A percentile compares a stretch with the other conserved stretches of the same genome.
Conservation (phyloP, 2,888 invertebrate genomes). For the Plebejus anna region DNA sequence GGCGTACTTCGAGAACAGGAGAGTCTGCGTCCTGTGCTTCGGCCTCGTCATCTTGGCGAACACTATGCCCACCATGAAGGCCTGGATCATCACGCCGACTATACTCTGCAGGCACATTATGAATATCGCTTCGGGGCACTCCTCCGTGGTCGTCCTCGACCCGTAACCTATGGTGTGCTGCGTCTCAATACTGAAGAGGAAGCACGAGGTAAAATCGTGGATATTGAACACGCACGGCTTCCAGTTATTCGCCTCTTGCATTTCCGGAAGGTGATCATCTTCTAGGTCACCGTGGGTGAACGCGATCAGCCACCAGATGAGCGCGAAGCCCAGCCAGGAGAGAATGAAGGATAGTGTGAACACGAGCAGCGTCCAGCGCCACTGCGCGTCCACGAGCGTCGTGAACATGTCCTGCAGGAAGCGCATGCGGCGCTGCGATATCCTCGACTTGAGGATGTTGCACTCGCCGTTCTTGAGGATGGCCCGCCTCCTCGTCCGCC, state of each 20-base stretch:
- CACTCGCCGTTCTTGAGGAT: slow-evolving; percentile 98
- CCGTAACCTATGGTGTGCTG: slow-evolving; percentile 96
- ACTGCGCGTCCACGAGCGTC: slow-evolving; percentile 93
- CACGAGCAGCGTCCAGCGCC: slow-evolving; percentile 94
- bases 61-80: slow-evolving; percentile 89
- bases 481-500: slow-evolving; percentile 89
- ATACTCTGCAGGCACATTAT: slow-evolving; percentile 95
- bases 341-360: slow-evolving; percentile 92
- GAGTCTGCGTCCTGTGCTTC: slow-evolving; percentile 93
- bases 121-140: slow-evolving; percentile 93
- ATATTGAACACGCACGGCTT: slow-evolving; percentile 91
- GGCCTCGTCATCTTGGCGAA: slow-evolving; percentile 96
- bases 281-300: slow-evolving; percentile 92
- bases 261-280: slow-evolving; percentile 75
- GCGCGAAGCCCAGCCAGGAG: slow-evolving; percentile 91
- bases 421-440: slow-evolving; percentile 88
- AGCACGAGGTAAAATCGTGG: slow-evolving; percentile 90
- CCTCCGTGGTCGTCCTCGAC: slow-evolving; percentile 90
- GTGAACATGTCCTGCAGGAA: slow-evolving; percentile 92
- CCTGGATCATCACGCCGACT: slow-evolving; percentile 90
- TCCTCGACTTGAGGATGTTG: slow-evolving; percentile 94
- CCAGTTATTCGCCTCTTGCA: slow-evolving; percentile 79
- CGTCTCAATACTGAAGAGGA: slow-evolving; percentile 95
- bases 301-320: slow-evolving; percentile 93
- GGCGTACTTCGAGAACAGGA: slow-evolving; percentile 91